Conservation (phyloP, 2,888 invertebrate genomes). For the Andricus quercusramuli region DNA sequence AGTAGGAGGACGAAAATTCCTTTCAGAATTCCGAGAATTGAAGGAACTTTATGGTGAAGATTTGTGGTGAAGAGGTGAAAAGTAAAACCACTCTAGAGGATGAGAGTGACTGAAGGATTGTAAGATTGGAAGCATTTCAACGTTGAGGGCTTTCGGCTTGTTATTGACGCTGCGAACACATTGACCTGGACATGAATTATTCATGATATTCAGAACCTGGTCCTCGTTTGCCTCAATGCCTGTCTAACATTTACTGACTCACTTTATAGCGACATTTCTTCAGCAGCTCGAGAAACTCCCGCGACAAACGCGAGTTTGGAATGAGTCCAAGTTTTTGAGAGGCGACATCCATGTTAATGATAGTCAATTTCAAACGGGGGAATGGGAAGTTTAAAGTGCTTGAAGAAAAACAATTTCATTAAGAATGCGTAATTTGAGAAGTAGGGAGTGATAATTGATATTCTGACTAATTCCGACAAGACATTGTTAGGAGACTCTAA, state of each 20-base stretch:
- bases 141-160: slow-evolving; percentile 13
- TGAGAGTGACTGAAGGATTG: not conserved
- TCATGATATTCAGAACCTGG: not conserved
- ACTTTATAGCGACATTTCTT: not conserved
- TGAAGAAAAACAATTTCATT: not conserved
- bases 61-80: not conserved
- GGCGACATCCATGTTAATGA: not conserved
- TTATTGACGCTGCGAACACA: slow-evolving; percentile 15
- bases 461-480: too few species aligned
- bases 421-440: too few species aligned
- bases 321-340: not conserved
- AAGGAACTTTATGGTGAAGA: slow-evolving; percentile 13
- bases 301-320: not conserved
- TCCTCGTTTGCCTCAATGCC: slow-evolving; percentile 3
- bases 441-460: too few species aligned
- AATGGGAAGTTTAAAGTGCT: not conserved
- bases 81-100: not conserved
- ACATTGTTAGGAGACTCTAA: too few species aligned
- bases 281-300: slow-evolving; percentile 7
- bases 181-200: slow-evolving; percentile 39
- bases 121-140: slow-evolving; percentile 17
- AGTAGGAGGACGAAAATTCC: not conserved
- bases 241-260: not conserved
- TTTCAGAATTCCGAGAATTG: slow-evolving; percentile 12
- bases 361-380: not conserved